phyloP scores from a whole-genome alignment of 1,140 invertebrate species.

The Tetramorium alpestre region DNA sequence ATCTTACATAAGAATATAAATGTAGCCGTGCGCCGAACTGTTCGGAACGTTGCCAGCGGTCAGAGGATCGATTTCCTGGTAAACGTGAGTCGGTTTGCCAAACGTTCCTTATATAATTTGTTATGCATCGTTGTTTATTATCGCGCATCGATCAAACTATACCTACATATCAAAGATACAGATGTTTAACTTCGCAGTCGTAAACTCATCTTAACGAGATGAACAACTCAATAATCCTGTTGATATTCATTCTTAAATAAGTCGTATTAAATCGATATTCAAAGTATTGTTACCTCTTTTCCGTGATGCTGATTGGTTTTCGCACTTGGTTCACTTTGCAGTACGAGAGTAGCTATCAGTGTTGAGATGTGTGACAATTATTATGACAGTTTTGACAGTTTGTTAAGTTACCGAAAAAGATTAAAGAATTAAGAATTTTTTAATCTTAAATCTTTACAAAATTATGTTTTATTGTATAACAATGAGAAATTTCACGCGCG shows the following conservation, averaged over 20 bases:
- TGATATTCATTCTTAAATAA: neutral
- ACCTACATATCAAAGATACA: neutral
- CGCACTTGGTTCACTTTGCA: no score
- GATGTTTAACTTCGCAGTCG: neutral
- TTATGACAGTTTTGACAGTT: no score
- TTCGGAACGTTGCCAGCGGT: conserved; percentile 68
- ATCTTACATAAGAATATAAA: conserved; percentile 77
- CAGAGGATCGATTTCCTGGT: conserved; percentile 71
- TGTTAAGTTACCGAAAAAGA: no score
- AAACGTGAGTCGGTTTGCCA: conserved; percentile 61
- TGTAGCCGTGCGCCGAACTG: conserved; percentile 68
- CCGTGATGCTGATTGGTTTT: no score
- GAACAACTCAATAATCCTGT: conserved; percentile 4
- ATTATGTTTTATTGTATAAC: no score
- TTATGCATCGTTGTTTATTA: conserved; percentile 52
- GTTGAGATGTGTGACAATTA: no score
- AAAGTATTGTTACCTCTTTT: no score
- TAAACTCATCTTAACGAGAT: conserved; percentile 19
- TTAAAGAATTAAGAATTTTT: no score
- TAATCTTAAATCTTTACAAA: no score
- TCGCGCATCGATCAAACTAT: conserved; percentile 31
- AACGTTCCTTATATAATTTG: conserved; percentile 48
- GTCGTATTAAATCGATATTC: no score
- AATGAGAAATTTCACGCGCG: no score
- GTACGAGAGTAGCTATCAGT: no score